These are phyloP conservation scores for Drosophila pallidifrons DNA, from an alignment of 1,140 invertebrate species.

Conservation along the genomic window DNA sequence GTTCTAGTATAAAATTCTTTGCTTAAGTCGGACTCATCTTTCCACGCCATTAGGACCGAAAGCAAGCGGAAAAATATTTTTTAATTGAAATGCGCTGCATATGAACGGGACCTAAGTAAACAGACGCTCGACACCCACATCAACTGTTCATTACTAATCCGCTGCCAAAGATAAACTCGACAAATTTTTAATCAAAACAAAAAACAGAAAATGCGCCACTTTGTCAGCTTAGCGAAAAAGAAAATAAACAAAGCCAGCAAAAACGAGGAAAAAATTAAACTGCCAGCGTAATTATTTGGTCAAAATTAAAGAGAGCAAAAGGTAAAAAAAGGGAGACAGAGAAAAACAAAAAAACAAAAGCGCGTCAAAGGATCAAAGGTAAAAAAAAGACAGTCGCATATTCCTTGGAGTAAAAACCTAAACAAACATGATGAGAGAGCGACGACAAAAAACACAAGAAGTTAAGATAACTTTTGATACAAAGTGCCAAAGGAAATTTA, in stretches of 20 bases:
- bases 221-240: conserved; percentile 77
- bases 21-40: neutral
- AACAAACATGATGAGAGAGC: conserved; percentile 64
- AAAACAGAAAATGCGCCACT: conserved; percentile 71
- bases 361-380: conserved; percentile 82
- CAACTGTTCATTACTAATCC: conserved; percentile 73
- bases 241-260: conserved; percentile 70
- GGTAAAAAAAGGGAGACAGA: conserved; percentile 29
- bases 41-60: conserved; percentile 26
- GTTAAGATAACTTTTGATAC: conserved; percentile 62
- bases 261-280: conserved; percentile 57
- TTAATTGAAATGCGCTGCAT: conserved; percentile 74
- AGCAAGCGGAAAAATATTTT: conserved; percentile 58
- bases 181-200: conserved; percentile 76
- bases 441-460: conserved; percentile 35
- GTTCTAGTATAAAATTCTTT: neutral
- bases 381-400: conserved; percentile 39
- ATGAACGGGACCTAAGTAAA: conserved; percentile 67
- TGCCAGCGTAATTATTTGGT: conserved; percentile 65
- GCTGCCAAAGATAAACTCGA: conserved; percentile 71
- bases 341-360: conserved; percentile 69
- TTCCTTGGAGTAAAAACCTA: conserved; percentile 64
- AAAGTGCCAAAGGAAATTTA: conserved; percentile 79
- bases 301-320: conserved; percentile 67
- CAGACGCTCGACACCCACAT: conserved; percentile 33